Evolutionary conservation across 2,797 vertebrate genomes (phyloP).

Genomic region (Centropyge bicolor): DNA sequence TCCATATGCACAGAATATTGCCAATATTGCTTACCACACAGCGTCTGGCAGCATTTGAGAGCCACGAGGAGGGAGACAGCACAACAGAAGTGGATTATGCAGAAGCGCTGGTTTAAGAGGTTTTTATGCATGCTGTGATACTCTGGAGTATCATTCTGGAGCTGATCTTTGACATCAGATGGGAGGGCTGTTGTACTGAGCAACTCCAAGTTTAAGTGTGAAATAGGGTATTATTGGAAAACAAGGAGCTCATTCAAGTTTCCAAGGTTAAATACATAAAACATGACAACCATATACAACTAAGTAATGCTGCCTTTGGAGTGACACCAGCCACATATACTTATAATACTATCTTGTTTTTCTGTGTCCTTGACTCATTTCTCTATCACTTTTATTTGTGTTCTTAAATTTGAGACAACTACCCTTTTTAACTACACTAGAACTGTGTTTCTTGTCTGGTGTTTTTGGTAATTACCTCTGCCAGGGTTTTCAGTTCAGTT

Average conservation of each 20-base stretch:
- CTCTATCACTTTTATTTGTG: not conserved
- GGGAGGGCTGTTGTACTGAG: not conserved
- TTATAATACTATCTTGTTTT: not conserved
- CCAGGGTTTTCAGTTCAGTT: too few relatives aligned
- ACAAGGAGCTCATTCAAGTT: not conserved
- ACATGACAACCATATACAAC: not conserved
- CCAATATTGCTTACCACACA: not conserved
- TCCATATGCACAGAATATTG: not conserved
- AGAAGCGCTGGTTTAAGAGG: not conserved
- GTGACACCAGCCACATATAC: not conserved
- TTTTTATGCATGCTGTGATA: not conserved
- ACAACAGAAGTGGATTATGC: not conserved
- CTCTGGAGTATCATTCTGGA: not conserved
- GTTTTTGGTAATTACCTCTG: too few relatives aligned
- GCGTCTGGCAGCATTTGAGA: not conserved
- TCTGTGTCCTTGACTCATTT: not conserved
- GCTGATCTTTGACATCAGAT: constrained; percentile 9
- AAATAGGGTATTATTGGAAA: not conserved
- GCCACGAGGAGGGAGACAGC: not conserved
- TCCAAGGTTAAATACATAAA: not conserved
- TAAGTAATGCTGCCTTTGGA: not conserved
- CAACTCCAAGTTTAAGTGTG: not conserved
- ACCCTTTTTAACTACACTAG: not conserved
- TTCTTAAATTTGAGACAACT: not conserved
- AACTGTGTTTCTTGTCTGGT: not conserved